These are phyloP conservation scores for Anoplius nigerrimus DNA, from an alignment of 2,888 invertebrate genomes.

Conservation along the genomic window DNA sequence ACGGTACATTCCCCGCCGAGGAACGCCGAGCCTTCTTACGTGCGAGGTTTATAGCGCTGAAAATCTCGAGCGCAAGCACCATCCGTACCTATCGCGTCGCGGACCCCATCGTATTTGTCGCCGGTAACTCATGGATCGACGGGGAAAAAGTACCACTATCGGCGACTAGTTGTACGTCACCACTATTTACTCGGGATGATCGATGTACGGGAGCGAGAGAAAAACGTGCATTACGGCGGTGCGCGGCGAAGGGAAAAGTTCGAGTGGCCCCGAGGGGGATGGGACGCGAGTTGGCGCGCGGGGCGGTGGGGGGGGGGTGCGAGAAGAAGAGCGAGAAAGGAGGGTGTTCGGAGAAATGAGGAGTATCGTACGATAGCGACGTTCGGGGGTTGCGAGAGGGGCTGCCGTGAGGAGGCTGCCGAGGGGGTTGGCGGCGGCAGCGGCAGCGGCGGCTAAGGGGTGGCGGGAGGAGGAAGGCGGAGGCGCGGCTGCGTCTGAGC, in stretches of 20 bases:
- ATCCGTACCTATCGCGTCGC: too few relatives aligned
- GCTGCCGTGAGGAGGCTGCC: slow-evolving; percentile 22
- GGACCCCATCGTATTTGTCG: slow-evolving; percentile 1
- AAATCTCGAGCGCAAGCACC: too few relatives aligned
- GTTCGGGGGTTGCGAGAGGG: slow-evolving; percentile 31
- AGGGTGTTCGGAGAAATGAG: slow-evolving; percentile 22
- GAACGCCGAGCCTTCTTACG: too few relatives aligned
- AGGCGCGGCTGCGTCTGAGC: slow-evolving; percentile 71
- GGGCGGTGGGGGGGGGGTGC: slow-evolving; percentile 3
- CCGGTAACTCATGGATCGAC: slow-evolving; percentile 1
- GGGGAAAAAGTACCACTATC: slow-evolving; percentile 21
- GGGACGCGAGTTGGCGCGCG: slow-evolving; percentile 20
- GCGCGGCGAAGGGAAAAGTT: slow-evolving; percentile 37
- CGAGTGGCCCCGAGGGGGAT: slow-evolving; percentile 30
- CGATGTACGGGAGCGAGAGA: slow-evolving; percentile 48
- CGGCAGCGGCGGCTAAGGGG: too few relatives aligned
- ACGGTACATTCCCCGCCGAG: too few relatives aligned
- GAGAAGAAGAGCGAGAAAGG: slow-evolving; percentile 34
- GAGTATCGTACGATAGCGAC: slow-evolving; percentile 57
- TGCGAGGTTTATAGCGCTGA: too few relatives aligned
- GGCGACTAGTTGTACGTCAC: slow-evolving; percentile 45
- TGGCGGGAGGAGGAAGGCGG: slow-evolving; percentile 53
- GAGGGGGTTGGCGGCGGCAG: too few relatives aligned
- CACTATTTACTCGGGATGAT: slow-evolving; percentile 66
- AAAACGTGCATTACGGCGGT: slow-evolving; percentile 35